Evolutionary conservation across 2,888 invertebrate genomes (phyloP), one percentile per base, ranked within the genome.

Genomic region (Sycophila texana): DNA sequence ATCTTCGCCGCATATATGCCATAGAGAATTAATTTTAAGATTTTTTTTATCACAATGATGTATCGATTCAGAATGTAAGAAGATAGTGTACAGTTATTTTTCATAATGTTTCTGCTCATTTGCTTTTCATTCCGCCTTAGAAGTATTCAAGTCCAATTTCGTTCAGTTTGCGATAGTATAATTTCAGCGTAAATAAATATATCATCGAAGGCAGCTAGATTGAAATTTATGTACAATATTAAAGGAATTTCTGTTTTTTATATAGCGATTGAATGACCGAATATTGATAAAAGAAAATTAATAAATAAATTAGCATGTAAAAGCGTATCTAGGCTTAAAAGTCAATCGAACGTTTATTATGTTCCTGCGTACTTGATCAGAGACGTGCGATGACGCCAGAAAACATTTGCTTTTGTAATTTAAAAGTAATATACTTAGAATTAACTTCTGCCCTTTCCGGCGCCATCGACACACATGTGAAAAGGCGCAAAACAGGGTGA

Each of bases 341-440:
- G 77, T 77, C 77, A 70, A 81, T 81, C 74, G 72, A 78, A 74
- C 78, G 61, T 81, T 81, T 81, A 66, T 77, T 80, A 82, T 77
- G 82, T 80, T 80, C 80, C 80, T 80, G 80, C 82, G 80, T 74
- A 76, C 68, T 79, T 72, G 72, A 72, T 75, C 68, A 75, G 67
- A 39, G 49, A 60, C 51, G 75, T 68, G 72, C 18, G 57, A 18
- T 68, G 75, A 58, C 68, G 58, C 20, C 55, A 63, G 66, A 67
- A 74, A 26, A n/a, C 47, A 61, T 70, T 30, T 63, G 61, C 58
- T 71, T 74, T 70, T 68, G 51, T 70, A 81, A 74, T 79, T 74
- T 68, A 73, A 79, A 53, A 65, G 55, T 53, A 70, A 63, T 65
- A 72, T 75, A 68, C 72, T 67, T 66, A 68, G 61, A 39, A 39